Base-by-base conservation (phyloP, 2,888 invertebrate genomes). In the Protodeltote pygarga region DNA sequence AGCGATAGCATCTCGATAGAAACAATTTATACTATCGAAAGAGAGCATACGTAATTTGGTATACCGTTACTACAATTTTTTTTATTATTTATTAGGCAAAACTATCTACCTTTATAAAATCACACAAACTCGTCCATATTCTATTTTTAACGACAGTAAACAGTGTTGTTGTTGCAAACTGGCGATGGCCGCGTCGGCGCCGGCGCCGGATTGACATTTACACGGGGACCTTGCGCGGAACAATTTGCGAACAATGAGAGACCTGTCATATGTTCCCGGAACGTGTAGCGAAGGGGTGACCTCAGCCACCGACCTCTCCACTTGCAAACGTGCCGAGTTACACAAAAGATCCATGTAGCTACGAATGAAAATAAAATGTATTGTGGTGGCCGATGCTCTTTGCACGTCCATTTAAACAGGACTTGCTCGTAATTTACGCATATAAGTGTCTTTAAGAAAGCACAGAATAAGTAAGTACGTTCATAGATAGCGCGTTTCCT, bases 241-340 rank as follows among this genome's bases (percentile, higher is more conserved):
- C 83, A 82, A 87, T 88, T 87, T 85, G 85, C 80, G 83, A 84
- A 86, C 89, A 88, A 86, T 86, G 77, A 78, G 66, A 69, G 67
- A 72, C 73, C 73, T 85, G 87, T 87, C 86, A 81, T 80, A 75
- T 79, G 79, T 83, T 90, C 88, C 89, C 88, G 89, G 89, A 89
- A 87, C 85, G 80, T 72, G 69, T 34, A 37, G 49, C 50, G 77
- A 75, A 76, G 71, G 65, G 69, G 71, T 77, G 87, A 87, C 88
- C 87, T 89, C 83, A 79, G 61, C 41, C 62, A 48, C 66, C 72
- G 82, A 83, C 85, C 84, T 83, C 81, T 69, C 55, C 60, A 62
- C 64, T 66, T 48, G 52, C 59, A 51, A 65, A 65, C 58, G 49
- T 65, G 59, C 54, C 9, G 50, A 59, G 53, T 42, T 51, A 66